phyloP scores from a whole-genome alignment of 2,113 vertebrate species.

The Pholis gunnellus region DNA sequence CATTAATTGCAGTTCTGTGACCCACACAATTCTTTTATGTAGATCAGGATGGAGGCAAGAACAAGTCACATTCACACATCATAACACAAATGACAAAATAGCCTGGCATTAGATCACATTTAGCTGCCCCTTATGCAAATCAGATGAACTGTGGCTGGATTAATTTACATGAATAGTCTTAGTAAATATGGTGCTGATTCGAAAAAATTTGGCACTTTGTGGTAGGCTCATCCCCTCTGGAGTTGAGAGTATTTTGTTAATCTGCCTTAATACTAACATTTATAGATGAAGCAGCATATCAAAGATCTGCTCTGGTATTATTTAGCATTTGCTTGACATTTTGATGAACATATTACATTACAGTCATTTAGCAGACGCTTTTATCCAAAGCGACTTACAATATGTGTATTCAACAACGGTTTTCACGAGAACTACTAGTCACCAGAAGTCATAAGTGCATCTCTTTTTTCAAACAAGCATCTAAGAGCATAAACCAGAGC shows the following conservation, averaged over 20 bases:
- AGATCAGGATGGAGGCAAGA: neutral
- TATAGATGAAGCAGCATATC: neutral
- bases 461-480: no score
- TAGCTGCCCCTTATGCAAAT: neutral
- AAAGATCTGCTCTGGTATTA: neutral
- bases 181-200: neutral
- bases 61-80: neutral
- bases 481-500: no score
- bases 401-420: no score
- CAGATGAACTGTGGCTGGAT: neutral
- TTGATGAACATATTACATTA: no score
- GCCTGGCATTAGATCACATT: neutral
- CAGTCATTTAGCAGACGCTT: no score
- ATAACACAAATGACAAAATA: neutral
- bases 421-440: no score
- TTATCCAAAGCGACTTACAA: no score
- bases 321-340: slow-evolving; percentile 7
- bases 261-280: neutral
- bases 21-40: neutral
- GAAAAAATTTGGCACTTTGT: neutral
- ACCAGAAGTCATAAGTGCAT: no score
- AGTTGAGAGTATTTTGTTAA: slow-evolving; percentile 1
- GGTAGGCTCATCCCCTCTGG: neutral
- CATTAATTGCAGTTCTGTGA: no score
- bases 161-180: neutral